Percentiles rank a stretch among this genome's conserved stretches.
phyloP scores from a whole-genome alignment of 2,113 vertebrate species.

The Hypomesus transpacificus region DNA sequence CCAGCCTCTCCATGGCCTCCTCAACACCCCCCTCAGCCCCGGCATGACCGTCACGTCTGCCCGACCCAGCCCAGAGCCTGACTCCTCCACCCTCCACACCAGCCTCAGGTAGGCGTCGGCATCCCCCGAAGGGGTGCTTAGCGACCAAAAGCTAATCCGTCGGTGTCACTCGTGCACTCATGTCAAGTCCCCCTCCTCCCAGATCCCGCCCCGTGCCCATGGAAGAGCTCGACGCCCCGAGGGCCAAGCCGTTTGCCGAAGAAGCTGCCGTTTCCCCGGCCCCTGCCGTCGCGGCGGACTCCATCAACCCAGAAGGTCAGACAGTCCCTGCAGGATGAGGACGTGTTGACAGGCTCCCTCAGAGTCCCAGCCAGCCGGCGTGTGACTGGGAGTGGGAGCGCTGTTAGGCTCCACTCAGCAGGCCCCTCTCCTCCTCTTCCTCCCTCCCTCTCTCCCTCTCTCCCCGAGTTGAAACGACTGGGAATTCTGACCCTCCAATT shows the following conservation, averaged over 20 bases:
- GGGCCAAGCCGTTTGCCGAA: conserved; percentile 70
- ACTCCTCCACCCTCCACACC: conserved; percentile 43
- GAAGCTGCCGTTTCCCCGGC: conserved; percentile 68
- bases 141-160: too few species aligned
- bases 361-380: too few species aligned
- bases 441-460: too few species aligned
- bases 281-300: conserved; percentile 66
- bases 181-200: conserved; percentile 16
- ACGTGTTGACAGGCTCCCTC: conserved; percentile 29
- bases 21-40: conserved; percentile 58
- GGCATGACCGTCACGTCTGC: conserved; percentile 79
- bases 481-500: too few species aligned
- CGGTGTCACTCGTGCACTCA: too few species aligned
- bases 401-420: too few species aligned
- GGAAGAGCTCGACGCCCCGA: conserved; percentile 81
- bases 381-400: too few species aligned
- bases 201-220: conserved; percentile 76
- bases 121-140: neutral
- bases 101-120: conserved; percentile 71
- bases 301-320: conserved; percentile 86
- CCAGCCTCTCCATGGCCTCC: conserved; percentile 70
- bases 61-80: conserved; percentile 58
- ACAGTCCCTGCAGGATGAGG: conserved; percentile 23
- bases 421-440: too few species aligned
- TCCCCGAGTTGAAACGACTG: too few species aligned